Base-by-base conservation (phyloP, 2,797 vertebrate species). In the Enteromius unitaeniatus region DNA sequence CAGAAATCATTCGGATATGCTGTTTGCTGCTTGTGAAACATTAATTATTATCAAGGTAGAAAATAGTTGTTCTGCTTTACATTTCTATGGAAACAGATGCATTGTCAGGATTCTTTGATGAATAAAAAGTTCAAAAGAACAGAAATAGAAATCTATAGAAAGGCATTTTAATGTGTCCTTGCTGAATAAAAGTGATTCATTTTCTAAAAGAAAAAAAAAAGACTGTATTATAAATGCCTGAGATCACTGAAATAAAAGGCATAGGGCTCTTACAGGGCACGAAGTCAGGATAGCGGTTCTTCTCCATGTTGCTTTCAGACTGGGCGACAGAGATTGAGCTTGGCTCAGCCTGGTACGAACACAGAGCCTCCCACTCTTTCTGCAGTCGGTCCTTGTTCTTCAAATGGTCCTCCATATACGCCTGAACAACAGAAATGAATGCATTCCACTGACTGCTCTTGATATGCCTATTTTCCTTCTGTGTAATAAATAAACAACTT, bases 351-450 rank as follows among this genome's bases (percentile, higher is more conserved):
- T 99, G 98, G 91, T 99, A 99, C 45, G 96, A 96, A 58, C 98
- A 98, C 88, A 99, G 90, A 0, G 97, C 97, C 89, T 99, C 97
- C 98, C 98, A 99, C 90, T 99, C 98, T 92, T 98, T 97, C 91
- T 96, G 96, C 85, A 99, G 92, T 3, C 98, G 96, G 90, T 98
- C 97, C 84, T 96, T 96, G 87, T 98, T 99, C 87, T 96, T 94
- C 85, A 99, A 93, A 87, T 99, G 98, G 86, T 99, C 98, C 90
- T 99, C 98, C 98, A 99, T 99, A 26, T 99, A 99, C 0, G 98
- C 95, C 98, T 99, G 90, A 17, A 79, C 13, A 86, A 42, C 26
- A 84, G 4, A 72, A 45, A 28, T 31, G 49, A 0, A 62, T 21
- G 3, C 28, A 58, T 83, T 58, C 9, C 62, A 31, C 45, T 77